Conservation (phyloP, 2,113 vertebrate species). For the Silurus glanis region DNA sequence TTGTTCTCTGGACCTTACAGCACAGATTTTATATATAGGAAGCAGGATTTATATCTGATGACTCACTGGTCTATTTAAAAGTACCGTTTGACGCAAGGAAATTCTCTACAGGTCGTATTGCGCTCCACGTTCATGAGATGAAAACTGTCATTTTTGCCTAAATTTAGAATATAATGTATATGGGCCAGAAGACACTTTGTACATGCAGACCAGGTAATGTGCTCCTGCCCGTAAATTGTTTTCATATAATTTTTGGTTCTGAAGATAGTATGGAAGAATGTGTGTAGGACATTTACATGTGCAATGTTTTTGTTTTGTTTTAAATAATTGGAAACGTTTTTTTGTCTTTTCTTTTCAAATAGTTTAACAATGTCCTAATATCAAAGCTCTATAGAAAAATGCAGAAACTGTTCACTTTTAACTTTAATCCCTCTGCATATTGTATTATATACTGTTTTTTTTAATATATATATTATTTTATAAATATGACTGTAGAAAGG, state of each 20-base stretch:
- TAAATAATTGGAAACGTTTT: constrained; percentile 10
- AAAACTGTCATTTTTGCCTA: not conserved
- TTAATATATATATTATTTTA: constrained; percentile 37
- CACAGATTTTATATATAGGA: not conserved
- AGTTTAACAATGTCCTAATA: not conserved
- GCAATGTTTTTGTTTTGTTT: not conserved
- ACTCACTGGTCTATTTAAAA: not conserved
- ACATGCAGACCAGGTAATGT: not conserved
- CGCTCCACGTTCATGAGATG: not conserved
- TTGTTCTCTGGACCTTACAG: not conserved
- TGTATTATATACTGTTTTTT: constrained; percentile 60
- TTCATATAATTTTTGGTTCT: not conserved
- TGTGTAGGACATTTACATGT: not conserved
- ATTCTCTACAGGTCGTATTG: not conserved
- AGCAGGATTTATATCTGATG: not conserved
- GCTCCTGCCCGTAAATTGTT: not conserved
- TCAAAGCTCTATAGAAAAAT: not conserved
- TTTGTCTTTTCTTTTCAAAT: not conserved
- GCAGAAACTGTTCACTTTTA: not conserved
- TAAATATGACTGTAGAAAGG: constrained; percentile 18
- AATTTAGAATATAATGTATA: not conserved
- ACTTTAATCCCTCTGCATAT: constrained; percentile 11
- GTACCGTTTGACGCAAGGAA: not conserved
- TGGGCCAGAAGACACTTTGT: not conserved
- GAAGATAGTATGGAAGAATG: not conserved